Percentiles rank a stretch among this genome's conserved stretches.
These are phyloP conservation scores for Sminthopsis crassicaudata DNA, from an alignment of 2,113 vertebrate genomes.

Conservation along the genomic window DNA sequence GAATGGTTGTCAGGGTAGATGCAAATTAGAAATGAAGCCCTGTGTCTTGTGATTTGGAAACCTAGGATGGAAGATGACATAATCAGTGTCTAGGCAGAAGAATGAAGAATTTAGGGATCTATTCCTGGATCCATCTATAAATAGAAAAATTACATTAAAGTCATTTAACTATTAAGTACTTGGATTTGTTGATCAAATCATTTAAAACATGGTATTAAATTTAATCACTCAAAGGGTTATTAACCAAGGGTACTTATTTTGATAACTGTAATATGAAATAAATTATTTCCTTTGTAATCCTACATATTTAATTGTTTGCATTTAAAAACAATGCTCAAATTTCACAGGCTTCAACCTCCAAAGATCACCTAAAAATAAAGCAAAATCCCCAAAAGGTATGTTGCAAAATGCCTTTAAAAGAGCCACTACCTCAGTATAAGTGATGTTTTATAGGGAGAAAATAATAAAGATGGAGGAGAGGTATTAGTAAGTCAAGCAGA, in stretches of 20 bases:
- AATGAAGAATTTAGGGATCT: background rate
- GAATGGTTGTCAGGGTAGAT: background rate
- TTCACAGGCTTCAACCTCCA: background rate
- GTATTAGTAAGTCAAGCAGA: too few relatives aligned
- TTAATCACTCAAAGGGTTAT: background rate
- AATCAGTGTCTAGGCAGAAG: background rate
- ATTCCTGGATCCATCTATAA: constrained; percentile 5
- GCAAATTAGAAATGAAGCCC: background rate
- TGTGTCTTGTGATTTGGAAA: constrained; percentile 1
- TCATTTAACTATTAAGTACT: constrained; percentile 17
- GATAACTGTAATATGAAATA: background rate
- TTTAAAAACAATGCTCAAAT: background rate
- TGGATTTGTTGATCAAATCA: constrained; percentile 30
- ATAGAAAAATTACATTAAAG: background rate
- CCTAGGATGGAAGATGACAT: background rate
- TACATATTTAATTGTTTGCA: background rate
- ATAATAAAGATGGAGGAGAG: too few relatives aligned
- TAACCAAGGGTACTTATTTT: background rate
- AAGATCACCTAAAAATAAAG: background rate
- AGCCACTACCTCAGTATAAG: background rate
- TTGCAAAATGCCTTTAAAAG: background rate
- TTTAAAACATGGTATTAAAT: background rate
- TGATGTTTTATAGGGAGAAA: too few relatives aligned
- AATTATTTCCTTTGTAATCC: background rate
- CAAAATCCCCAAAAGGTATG: background rate